phyloP scores from a whole-genome alignment of 2,888 invertebrate genomes.

The Sialis lutaria region DNA sequence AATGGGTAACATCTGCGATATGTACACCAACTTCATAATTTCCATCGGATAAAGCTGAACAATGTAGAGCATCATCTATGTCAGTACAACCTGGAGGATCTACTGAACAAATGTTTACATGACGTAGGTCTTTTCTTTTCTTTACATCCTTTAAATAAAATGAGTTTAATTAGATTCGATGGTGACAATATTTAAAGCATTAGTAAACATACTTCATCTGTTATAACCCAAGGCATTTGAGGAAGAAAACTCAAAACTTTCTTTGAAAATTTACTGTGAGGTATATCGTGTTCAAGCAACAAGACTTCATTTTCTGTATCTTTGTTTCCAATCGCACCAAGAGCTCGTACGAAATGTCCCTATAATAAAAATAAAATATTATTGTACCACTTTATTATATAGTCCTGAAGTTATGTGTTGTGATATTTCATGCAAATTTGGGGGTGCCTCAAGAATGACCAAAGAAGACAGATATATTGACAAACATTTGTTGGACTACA shows the following conservation, averaged over 20 bases:
- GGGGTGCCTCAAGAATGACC: background rate
- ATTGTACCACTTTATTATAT: background rate
- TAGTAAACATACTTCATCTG: constrained; percentile 45
- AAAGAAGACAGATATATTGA: background rate
- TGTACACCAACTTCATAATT: constrained; percentile 86
- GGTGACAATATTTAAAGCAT: background rate
- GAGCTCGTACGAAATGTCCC: constrained; percentile 88
- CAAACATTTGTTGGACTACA: no score
- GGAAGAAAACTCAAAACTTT: constrained; percentile 87
- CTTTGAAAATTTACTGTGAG: constrained; percentile 88
- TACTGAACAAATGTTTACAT: constrained; percentile 80
- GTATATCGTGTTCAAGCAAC: constrained; percentile 90
- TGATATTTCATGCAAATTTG: no score
- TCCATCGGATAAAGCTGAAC: constrained; percentile 51
- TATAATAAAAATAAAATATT: constrained; percentile 16
- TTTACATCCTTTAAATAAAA: constrained; percentile 43
- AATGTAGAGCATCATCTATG: constrained; percentile 96
- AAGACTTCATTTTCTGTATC: constrained; percentile 94
- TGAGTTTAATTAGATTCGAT: background rate
- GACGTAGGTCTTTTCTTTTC: constrained; percentile 67
- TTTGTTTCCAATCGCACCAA: constrained; percentile 86
- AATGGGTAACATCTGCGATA: constrained; percentile 97
- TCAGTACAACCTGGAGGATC: constrained; percentile 99
- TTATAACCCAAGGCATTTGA: constrained; percentile 74
- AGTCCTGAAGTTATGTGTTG: background rate